Conservation (phyloP, 2,113 vertebrate genomes). For the Semnornis frantzii region DNA sequence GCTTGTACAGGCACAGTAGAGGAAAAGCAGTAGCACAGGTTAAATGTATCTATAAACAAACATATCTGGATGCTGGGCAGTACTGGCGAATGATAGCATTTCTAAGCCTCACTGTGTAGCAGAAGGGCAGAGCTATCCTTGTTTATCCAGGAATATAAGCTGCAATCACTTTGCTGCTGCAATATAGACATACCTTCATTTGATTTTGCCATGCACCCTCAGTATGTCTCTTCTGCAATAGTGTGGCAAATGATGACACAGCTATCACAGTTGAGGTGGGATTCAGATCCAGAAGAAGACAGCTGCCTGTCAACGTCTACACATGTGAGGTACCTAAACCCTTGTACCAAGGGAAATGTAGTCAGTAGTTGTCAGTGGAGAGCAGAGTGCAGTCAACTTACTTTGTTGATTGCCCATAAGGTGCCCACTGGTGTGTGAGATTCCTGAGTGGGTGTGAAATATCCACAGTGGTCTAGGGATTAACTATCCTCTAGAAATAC, state of each 20-base stretch:
- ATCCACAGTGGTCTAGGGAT: background rate
- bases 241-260: background rate
- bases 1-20: background rate
- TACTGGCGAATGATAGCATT: background rate
- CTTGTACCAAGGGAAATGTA: background rate
- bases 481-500: background rate
- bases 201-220: background rate
- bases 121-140: background rate
- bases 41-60: background rate
- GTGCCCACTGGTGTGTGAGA: background rate
- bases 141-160: background rate
- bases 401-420: background rate
- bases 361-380: background rate
- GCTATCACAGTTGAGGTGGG: background rate
- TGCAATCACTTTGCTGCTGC: background rate
- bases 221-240: background rate
- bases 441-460: background rate
- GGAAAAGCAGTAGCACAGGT: background rate
- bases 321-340: fast-evolving
- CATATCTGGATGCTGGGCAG: background rate
- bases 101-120: background rate
- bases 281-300: background rate
- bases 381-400: background rate
- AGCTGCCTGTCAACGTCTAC: background rate
- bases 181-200: background rate